Evolutionary conservation across 1,140 invertebrate species (phyloP).

Genomic region (Trachymyrmex cornetzi): DNA sequence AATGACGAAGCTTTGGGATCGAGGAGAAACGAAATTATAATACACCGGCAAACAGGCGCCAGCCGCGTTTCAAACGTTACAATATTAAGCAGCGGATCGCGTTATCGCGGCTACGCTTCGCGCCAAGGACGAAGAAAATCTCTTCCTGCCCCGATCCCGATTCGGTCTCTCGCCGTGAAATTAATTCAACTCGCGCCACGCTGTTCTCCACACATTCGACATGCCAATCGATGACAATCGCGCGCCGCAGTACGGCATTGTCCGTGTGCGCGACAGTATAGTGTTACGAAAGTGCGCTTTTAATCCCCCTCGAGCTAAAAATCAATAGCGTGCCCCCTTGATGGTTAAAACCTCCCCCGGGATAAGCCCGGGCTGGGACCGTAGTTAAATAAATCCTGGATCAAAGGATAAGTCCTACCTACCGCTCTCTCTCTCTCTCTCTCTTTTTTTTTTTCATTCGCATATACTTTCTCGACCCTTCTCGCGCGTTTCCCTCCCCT

Average conservation of each 20-base stretch:
- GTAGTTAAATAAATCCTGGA: constrained; percentile 87
- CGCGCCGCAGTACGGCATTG: constrained; percentile 22
- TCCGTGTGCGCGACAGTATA: constrained; percentile 64
- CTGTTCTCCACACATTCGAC: constrained; percentile 5
- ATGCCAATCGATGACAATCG: constrained; percentile 62
- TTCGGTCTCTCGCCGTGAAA: constrained; percentile 31
- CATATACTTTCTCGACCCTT: constrained; percentile 65
- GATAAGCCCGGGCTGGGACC: constrained; percentile 85
- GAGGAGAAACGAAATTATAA: not conserved
- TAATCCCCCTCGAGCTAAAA: constrained; percentile 86
- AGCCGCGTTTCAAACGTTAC: not conserved
- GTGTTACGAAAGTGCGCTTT: constrained; percentile 82
- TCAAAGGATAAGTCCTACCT: constrained; percentile 85
- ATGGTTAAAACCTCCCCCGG: constrained; percentile 85
- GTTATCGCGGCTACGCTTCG: constrained; percentile 19
- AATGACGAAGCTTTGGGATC: constrained; percentile 2
- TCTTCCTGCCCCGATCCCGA: constrained; percentile 7
- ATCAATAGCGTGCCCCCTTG: constrained; percentile 85
- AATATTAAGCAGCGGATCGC: not conserved
- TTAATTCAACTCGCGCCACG: constrained; percentile 51
- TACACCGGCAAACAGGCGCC: not conserved
- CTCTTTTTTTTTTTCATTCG: constrained; percentile 66
- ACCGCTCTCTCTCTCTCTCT: constrained; percentile 64
- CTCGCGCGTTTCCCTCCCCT: not conserved
- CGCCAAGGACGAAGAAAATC: constrained; percentile 6